Evolutionary conservation across 1,140 invertebrate species (phyloP).

Genomic region (Coptotermes formosanus): DNA sequence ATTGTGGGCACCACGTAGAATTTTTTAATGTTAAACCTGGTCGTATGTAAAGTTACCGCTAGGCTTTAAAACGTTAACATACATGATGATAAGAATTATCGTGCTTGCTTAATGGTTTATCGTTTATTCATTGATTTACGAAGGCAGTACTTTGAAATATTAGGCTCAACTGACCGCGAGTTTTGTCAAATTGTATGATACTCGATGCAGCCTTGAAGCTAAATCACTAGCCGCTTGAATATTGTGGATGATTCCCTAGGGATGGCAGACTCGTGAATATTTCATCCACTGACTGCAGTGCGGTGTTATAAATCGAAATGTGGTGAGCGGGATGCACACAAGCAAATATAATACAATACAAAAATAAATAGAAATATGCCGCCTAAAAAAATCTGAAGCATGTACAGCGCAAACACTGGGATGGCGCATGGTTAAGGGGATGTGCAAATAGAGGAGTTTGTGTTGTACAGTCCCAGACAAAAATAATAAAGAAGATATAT

Average conservation of each 20-base stretch:
- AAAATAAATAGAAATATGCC: background rate
- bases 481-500: background rate
- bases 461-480: background rate
- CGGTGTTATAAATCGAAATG: slow-evolving; percentile 12
- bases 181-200: background rate
- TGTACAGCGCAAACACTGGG: background rate
- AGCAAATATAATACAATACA: slow-evolving; percentile 14
- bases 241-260: background rate
- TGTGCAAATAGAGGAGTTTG: background rate
- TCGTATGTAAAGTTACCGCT: too few relatives aligned
- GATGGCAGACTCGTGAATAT: background rate
- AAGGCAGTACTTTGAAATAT: background rate
- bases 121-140: background rate
- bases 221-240: background rate
- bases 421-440: background rate
- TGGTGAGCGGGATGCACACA: slow-evolving; percentile 1
- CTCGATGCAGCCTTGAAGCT: background rate
- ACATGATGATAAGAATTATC: too few relatives aligned
- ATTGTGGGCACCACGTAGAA: too few relatives aligned
- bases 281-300: slow-evolving; percentile 14
- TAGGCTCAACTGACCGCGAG: background rate
- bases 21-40: too few relatives aligned
- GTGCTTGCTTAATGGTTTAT: too few relatives aligned
- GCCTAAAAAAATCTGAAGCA: slow-evolving; percentile 3
- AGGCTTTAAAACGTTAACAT: too few relatives aligned